Percentiles rank a stretch among this genome's conserved stretches.
Conservation (phyloP, 2,113 vertebrate genomes). For the Pygoscelis antarcticus region DNA sequence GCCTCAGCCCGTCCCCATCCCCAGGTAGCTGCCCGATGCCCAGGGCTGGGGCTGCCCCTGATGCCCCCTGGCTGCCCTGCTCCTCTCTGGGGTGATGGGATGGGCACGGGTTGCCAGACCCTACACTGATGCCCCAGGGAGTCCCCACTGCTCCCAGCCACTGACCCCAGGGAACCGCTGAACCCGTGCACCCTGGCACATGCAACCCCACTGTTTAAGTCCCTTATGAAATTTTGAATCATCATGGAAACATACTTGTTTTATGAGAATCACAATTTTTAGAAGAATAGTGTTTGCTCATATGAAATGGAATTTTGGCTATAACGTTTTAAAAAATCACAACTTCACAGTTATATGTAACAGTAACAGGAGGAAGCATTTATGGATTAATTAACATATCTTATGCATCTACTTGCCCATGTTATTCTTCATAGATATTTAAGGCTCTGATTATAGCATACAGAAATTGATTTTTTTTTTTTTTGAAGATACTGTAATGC, state of each 20-base stretch:
- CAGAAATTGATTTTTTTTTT: background rate
- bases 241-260: background rate
- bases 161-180: background rate
- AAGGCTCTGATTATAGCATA: background rate
- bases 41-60: background rate
- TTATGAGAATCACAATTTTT: background rate
- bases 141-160: background rate
- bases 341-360: background rate
- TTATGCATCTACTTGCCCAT: background rate
- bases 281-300: background rate
- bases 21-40: background rate
- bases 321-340: background rate
- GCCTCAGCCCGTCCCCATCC: background rate
- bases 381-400: background rate
- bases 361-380: background rate
- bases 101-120: background rate
- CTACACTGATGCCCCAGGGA: background rate
- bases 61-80: background rate
- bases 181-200: background rate
- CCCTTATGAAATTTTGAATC: background rate
- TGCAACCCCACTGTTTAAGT: background rate
- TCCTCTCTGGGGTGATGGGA: background rate
- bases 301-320: background rate
- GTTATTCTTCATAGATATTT: background rate
- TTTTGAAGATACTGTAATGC: background rate